Conservation (phyloP, 2,113 vertebrate genomes). For the Hipposideros armiger region DNA sequence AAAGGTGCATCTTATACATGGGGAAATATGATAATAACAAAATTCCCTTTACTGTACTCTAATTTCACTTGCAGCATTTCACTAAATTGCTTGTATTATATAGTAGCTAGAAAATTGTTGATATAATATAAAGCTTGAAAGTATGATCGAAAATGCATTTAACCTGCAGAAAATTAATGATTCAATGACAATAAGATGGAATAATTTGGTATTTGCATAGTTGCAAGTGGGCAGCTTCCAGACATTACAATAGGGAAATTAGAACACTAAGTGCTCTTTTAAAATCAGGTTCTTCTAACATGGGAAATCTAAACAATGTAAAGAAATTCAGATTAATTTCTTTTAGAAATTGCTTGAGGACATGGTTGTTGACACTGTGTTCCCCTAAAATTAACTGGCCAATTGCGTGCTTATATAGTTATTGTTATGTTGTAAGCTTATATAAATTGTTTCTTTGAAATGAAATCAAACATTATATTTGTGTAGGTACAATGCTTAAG, state of each 20-base stretch:
- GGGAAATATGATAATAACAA: background rate
- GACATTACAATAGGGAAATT: conserved; percentile 76
- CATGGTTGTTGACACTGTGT: background rate
- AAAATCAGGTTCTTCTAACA: conserved; percentile 50
- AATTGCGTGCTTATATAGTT: background rate
- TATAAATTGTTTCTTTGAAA: background rate
- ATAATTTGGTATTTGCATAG: conserved; percentile 81
- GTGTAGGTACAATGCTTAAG: background rate
- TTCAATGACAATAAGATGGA: conserved; percentile 75
- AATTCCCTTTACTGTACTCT: background rate
- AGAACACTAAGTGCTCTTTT: conserved; percentile 50
- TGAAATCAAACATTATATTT: background rate
- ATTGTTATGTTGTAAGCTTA: background rate
- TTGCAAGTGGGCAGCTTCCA: conserved; percentile 69
- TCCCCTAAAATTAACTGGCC: background rate
- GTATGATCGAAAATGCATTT: conserved; percentile 80
- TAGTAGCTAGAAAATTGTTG: conserved; percentile 71
- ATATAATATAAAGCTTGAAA: conserved; percentile 74
- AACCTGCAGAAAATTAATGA: conserved; percentile 84
- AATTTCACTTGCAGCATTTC: conserved; percentile 34
- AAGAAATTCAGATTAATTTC: conserved; percentile 40
- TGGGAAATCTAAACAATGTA: conserved; percentile 28
- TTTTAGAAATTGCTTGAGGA: conserved; percentile 51
- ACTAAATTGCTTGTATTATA: conserved; percentile 79
- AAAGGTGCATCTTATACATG: too few species aligned